Conservation (phyloP, 2,113 vertebrate species). For the Laticauda laticaudata region DNA sequence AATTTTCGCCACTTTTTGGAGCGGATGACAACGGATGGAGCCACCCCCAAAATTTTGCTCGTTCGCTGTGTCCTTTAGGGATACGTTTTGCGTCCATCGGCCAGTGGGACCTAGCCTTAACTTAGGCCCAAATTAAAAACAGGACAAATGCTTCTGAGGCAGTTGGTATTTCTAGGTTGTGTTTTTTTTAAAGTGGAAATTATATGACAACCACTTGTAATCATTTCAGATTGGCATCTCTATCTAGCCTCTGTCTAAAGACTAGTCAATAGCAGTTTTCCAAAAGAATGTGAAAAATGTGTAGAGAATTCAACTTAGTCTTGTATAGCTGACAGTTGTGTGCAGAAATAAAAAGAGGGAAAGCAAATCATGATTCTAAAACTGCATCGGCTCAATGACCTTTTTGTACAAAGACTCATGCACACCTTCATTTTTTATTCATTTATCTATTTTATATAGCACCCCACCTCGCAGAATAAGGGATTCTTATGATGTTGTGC, state of each 20-base stretch:
- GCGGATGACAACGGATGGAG: too few species aligned
- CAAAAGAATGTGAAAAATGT: not conserved
- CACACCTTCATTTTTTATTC: not conserved
- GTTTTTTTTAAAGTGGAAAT: not conserved
- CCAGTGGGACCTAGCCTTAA: too few species aligned
- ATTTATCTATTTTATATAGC: not conserved
- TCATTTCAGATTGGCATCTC: not conserved
- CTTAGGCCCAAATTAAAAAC: not conserved
- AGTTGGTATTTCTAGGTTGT: not conserved
- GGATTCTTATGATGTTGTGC: not conserved
- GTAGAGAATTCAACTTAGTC: not conserved
- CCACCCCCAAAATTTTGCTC: too few species aligned
- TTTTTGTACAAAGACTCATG: not conserved
- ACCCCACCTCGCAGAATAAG: not conserved
- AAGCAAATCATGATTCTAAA: not conserved
- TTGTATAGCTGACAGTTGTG: not conserved
- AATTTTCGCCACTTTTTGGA: too few species aligned
- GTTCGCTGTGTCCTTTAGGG: too few species aligned
- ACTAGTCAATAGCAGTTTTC: not conserved
- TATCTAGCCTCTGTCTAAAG: not conserved
- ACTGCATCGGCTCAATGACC: not conserved
- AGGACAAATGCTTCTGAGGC: not conserved
- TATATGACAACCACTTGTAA: not conserved
- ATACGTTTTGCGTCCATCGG: too few species aligned
- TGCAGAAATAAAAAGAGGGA: not conserved